Conservation (phyloP, 2,888 invertebrate species). For the Lepidochrysops patricia region DNA sequence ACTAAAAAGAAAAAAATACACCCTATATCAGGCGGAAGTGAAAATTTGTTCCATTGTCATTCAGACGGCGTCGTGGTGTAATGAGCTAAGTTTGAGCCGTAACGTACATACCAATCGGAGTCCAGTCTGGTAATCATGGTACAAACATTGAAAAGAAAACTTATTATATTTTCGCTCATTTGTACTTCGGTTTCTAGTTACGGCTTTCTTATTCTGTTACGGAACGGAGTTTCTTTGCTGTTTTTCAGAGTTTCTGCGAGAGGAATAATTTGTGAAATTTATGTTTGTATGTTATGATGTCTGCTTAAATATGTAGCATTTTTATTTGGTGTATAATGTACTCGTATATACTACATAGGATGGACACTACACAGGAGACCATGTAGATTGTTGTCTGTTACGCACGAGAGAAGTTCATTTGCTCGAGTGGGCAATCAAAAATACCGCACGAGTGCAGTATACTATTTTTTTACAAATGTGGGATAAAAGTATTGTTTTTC, state of each 20-base stretch:
- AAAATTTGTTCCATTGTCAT: conserved; percentile 67
- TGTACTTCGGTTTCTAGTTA: conserved; percentile 8
- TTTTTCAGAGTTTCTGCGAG: background rate
- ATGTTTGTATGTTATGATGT: no score
- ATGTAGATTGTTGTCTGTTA: no score
- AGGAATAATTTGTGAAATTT: background rate
- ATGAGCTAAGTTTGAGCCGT: conserved; percentile 72
- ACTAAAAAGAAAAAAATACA: conserved; percentile 32
- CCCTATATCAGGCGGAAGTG: conserved; percentile 60
- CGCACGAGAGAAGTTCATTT: no score
- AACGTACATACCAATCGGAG: conserved; percentile 70
- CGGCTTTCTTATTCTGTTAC: background rate
- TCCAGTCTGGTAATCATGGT: conserved; percentile 51
- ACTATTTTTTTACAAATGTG: no score
- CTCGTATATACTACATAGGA: no score
- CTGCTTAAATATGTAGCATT: no score
- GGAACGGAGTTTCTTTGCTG: background rate
- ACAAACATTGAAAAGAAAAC: conserved; percentile 53
- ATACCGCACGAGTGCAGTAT: no score
- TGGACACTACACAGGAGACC: no score
- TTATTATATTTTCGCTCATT: conserved; percentile 38
- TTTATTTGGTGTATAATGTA: no score
- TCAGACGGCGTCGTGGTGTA: conserved; percentile 57
- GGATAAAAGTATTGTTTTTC: no score
- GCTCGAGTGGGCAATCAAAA: no score